Percentiles rank a stretch among this genome's conserved stretches.
Conservation (phyloP, 2,113 vertebrate species). For the Seriola rivoliana region DNA sequence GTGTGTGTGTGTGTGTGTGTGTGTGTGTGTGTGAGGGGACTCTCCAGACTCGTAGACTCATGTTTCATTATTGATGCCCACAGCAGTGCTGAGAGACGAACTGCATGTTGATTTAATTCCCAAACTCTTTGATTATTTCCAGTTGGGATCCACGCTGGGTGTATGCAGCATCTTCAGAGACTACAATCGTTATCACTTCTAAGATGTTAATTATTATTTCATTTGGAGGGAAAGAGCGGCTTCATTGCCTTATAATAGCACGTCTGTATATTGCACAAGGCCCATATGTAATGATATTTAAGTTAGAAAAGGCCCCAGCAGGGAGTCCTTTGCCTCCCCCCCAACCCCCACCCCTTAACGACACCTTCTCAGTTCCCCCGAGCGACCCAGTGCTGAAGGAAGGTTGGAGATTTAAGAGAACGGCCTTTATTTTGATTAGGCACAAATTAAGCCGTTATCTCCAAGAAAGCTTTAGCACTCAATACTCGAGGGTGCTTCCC, state of each 20-base stretch:
- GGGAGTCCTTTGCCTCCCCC: neutral
- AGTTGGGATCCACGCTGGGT: slow-evolving; percentile 1
- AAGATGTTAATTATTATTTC: slow-evolving; percentile 36
- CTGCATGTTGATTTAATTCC: slow-evolving; percentile 49
- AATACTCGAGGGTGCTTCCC: slow-evolving; percentile 71
- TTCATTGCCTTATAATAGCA: neutral
- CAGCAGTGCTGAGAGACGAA: slow-evolving; percentile 28
- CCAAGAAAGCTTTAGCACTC: slow-evolving; percentile 72
- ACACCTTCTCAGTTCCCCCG: slow-evolving; percentile 28
- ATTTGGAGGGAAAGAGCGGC: neutral
- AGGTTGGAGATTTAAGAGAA: slow-evolving; percentile 53
- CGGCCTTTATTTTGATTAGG: slow-evolving; percentile 73
- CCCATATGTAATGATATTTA: slow-evolving; percentile 7
- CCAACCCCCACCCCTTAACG: neutral
- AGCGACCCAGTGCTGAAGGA: slow-evolving; percentile 20
- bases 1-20: slow-evolving; percentile 13
- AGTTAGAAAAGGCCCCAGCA: slow-evolving; percentile 16
- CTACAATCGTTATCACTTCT: neutral
- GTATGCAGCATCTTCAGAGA: slow-evolving; percentile 25
- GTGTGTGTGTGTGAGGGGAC: neutral
- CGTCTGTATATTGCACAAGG: neutral
- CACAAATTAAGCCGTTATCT: slow-evolving; percentile 80
- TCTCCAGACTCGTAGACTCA: slow-evolving; percentile 46
- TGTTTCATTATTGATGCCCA: slow-evolving; percentile 58
- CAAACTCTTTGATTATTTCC: slow-evolving; percentile 51